A percentile compares a stretch with the other conserved stretches of the same genome.
phyloP scores from a whole-genome alignment of 2,888 invertebrate species.

The Hirtodrosophila duncani region DNA sequence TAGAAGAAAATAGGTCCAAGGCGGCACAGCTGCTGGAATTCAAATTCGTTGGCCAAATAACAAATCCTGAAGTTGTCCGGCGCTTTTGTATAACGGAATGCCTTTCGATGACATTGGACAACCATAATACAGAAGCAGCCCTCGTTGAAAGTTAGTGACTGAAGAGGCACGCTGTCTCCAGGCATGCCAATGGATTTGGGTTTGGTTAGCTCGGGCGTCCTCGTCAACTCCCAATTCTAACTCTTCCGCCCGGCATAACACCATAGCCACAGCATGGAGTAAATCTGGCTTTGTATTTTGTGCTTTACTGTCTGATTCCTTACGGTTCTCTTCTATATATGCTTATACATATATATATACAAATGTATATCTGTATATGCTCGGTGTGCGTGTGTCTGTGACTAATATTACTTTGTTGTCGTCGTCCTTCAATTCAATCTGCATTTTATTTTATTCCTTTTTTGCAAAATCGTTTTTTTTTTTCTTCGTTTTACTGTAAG shows the following conservation, averaged over 20 bases:
- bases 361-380: slow-evolving; percentile 8
- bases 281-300: slow-evolving; percentile 38
- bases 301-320: slow-evolving; percentile 52
- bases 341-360: background rate
- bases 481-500: too few species aligned
- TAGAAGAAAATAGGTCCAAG: too few species aligned
- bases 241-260: slow-evolving; percentile 14
- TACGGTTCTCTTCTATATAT: slow-evolving; percentile 12
- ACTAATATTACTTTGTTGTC: slow-evolving; percentile 48
- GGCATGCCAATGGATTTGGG: too few species aligned
- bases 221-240: background rate
- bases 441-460: slow-evolving; percentile 52
- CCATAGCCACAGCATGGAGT: too few species aligned
- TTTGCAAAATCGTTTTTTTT: slow-evolving; percentile 21
- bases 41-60: too few species aligned
- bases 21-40: too few species aligned
- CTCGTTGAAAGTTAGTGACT: too few species aligned
- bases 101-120: too few species aligned
- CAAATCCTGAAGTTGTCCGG: too few species aligned
- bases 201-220: background rate
- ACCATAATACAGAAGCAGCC: too few species aligned
- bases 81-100: too few species aligned
- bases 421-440: slow-evolving; percentile 59
- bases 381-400: slow-evolving; percentile 13
- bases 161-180: too few species aligned